phyloP scores from a whole-genome alignment of 1,140 invertebrate species.

The Neomicropteryx cornuta region DNA sequence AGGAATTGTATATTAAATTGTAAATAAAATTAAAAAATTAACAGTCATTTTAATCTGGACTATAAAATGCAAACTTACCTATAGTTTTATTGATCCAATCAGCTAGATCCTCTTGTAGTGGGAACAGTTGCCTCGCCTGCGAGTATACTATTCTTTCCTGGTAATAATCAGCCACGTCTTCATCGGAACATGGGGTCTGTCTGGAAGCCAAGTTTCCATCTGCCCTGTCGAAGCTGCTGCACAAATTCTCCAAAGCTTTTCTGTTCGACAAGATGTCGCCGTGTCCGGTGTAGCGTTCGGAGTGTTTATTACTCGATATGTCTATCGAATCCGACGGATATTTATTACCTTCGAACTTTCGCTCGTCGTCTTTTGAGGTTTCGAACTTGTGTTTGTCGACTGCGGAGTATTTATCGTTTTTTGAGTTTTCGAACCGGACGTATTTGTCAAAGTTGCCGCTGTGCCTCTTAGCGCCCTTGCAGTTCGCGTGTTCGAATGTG shows the following conservation, averaged over 20 bases:
- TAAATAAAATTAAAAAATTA: too few relatives aligned
- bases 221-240: conserved; percentile 41
- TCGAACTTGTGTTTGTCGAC: conserved; percentile 12
- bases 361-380: conserved; percentile 19
- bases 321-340: conserved; percentile 4
- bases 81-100: conserved; percentile 80
- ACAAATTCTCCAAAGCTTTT: conserved; percentile 19
- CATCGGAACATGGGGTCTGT: conserved; percentile 46
- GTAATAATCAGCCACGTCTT: conserved; percentile 61
- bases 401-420: too few relatives aligned
- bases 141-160: conserved; percentile 62
- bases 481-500: conserved; percentile 21
- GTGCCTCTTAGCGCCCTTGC: conserved; percentile 2
- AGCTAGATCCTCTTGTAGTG: conserved; percentile 73
- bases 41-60: too few relatives aligned
- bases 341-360: background rate
- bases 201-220: conserved; percentile 39
- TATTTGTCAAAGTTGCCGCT: background rate
- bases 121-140: conserved; percentile 67
- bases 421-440: too few relatives aligned
- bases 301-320: conserved; percentile 8
- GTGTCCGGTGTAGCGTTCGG: conserved; percentile 23
- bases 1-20: too few relatives aligned
- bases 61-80: conserved; percentile 49
- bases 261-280: conserved; percentile 33